Conservation (phyloP, 2,113 vertebrate species). For the Tyto alba region DNA sequence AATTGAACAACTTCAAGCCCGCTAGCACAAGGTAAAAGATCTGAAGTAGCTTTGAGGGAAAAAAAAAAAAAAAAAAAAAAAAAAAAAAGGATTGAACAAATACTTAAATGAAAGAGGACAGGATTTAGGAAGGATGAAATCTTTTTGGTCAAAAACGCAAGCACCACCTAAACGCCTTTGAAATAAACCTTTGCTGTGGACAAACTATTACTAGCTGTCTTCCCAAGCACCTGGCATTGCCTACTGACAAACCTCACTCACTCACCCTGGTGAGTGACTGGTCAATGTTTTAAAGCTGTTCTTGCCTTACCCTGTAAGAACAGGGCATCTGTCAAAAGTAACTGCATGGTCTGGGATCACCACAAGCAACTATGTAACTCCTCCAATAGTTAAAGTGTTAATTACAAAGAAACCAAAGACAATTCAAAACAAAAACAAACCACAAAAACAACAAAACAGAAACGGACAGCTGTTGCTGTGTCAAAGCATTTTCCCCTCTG, state of each 20-base stretch:
- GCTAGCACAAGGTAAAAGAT: no score
- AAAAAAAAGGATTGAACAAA: background rate
- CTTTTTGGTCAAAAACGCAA: background rate
- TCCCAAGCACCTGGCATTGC: background rate
- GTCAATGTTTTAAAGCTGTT: background rate
- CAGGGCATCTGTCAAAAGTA: background rate
- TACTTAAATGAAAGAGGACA: background rate
- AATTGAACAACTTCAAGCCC: no score
- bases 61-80: no score
- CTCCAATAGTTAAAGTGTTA: background rate
- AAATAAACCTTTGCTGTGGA: background rate
- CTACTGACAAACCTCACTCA: background rate
- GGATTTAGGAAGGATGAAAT: background rate
- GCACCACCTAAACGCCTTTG: background rate
- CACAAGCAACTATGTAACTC: background rate
- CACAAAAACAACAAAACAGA: no score
- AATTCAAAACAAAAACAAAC: no score
- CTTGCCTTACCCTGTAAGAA: no score
- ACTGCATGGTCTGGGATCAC: background rate
- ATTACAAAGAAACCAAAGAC: background rate
- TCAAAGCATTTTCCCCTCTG: background rate
- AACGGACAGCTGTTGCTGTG: fast-evolving
- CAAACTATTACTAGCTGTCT: background rate
- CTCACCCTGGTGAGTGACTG: background rate
- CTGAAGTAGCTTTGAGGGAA: background rate